Evolutionary conservation across 1,140 invertebrate genomes (phyloP).

Genomic region (Atopsyche davidsoni): DNA sequence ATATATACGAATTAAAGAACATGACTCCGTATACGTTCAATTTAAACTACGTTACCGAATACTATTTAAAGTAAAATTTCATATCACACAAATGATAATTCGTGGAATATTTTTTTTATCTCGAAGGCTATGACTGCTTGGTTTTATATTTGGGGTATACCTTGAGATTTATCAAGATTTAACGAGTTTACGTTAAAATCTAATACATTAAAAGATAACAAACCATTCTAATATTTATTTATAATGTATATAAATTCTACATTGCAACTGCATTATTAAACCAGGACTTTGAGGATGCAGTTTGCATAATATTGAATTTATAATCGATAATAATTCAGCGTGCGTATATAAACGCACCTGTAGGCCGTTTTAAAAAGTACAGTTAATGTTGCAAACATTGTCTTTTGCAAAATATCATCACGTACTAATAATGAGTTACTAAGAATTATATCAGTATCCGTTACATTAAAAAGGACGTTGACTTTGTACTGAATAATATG

Average conservation of each 20-base stretch:
- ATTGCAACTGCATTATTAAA: neutral
- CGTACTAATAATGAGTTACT: slow-evolving; percentile 9
- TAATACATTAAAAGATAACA: too few relatives aligned
- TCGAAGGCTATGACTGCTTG: too few relatives aligned
- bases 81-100: too few relatives aligned
- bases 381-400: slow-evolving; percentile 2
- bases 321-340: neutral
- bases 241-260: neutral
- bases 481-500: slow-evolving; percentile 18
- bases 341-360: neutral
- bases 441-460: slow-evolving; percentile 13
- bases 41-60: too few relatives aligned
- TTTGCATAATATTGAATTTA: neutral
- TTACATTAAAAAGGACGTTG: slow-evolving; percentile 16
- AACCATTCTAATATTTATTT: neutral
- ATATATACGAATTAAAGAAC: too few relatives aligned
- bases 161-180: too few relatives aligned
- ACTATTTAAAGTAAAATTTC: too few relatives aligned
- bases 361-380: slow-evolving; percentile 3
- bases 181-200: too few relatives aligned
- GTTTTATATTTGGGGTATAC: too few relatives aligned
- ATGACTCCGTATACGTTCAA: too few relatives aligned
- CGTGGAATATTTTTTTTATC: too few relatives aligned
- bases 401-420: slow-evolving; percentile 17
- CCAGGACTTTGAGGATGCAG: neutral